Evolutionary conservation across 2,888 invertebrate genomes (phyloP).

Genomic region (Polyommatus iphigenia): DNA sequence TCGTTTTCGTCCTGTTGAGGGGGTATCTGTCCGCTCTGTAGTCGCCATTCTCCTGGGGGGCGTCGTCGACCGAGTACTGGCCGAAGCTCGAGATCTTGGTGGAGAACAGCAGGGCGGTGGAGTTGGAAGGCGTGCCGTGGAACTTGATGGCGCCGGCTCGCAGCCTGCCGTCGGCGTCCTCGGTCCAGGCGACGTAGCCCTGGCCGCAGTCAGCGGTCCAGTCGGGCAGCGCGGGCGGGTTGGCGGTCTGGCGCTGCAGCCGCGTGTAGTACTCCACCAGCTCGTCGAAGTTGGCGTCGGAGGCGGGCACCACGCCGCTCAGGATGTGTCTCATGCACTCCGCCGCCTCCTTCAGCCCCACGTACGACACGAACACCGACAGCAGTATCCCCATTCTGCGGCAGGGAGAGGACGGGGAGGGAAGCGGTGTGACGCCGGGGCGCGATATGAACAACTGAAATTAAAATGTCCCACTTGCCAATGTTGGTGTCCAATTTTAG

Average conservation of each 20-base stretch:
- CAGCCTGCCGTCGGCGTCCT: conserved; percentile 64
- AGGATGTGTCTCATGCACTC: conserved; percentile 78
- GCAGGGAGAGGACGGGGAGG: conserved; percentile 54
- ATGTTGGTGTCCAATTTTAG: conserved; percentile 76
- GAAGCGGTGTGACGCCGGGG: conserved; percentile 72
- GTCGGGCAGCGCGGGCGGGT: conserved; percentile 51
- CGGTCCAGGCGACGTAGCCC: conserved; percentile 67
- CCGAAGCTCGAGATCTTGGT: conserved; percentile 78
- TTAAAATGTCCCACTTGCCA: conserved; percentile 77
- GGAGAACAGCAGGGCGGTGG: conserved; percentile 72
- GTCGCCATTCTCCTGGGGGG: conserved; percentile 62
- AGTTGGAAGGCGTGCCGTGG: conserved; percentile 64
- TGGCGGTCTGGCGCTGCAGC: conserved; percentile 59
- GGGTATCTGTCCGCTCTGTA: conserved; percentile 70
- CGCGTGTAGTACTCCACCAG: conserved; percentile 66
- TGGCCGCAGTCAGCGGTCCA: conserved; percentile 68
- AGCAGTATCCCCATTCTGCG: conserved; percentile 85
- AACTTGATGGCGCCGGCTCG: conserved; percentile 68
- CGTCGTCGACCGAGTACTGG: conserved; percentile 69
- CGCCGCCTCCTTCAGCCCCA: conserved; percentile 86
- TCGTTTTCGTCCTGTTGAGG: conserved; percentile 70
- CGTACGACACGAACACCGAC: conserved; percentile 87
- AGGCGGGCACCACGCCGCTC: conserved; percentile 66
- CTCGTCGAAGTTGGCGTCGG: conserved; percentile 65
- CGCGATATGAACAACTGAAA: conserved; percentile 79